phyloP scores from a whole-genome alignment of 1,140 invertebrate genomes.

The Bombus pascuorum region DNA sequence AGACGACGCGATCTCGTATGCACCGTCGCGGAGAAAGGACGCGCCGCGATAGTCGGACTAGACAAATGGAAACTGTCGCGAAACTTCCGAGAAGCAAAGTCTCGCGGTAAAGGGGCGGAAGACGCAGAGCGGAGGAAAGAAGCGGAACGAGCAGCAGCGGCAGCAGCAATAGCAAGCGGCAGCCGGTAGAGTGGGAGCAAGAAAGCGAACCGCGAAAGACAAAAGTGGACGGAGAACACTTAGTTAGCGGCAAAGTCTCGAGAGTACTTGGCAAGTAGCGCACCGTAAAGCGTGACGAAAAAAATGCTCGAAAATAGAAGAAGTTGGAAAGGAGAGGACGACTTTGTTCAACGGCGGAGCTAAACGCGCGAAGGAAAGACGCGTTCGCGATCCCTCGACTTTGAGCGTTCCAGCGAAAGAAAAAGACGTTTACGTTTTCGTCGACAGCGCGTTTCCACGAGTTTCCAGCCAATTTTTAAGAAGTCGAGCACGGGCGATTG shows the following conservation, averaged over 20 bases:
- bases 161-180: neutral
- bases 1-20: neutral
- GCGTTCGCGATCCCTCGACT: neutral
- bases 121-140: neutral
- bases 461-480: neutral
- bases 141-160: neutral
- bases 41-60: neutral
- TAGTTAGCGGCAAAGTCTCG: constrained; percentile 47
- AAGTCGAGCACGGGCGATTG: neutral
- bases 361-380: neutral
- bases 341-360: neutral
- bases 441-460: neutral
- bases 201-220: neutral
- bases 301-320: constrained; percentile 34
- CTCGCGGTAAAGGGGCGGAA: neutral
- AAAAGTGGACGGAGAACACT: constrained; percentile 47
- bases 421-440: neutral
- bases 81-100: constrained; percentile 6
- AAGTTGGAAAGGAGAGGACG: constrained; percentile 1
- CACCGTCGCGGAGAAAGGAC: neutral
- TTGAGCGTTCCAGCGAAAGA: neutral
- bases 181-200: neutral
- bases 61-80: constrained; percentile 34
- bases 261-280: constrained; percentile 47
- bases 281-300: constrained; percentile 44